Percentiles rank a stretch among this genome's conserved stretches.
Conservation (phyloP, 23 tunicate species). For the Oikopleura albicans region DNA sequence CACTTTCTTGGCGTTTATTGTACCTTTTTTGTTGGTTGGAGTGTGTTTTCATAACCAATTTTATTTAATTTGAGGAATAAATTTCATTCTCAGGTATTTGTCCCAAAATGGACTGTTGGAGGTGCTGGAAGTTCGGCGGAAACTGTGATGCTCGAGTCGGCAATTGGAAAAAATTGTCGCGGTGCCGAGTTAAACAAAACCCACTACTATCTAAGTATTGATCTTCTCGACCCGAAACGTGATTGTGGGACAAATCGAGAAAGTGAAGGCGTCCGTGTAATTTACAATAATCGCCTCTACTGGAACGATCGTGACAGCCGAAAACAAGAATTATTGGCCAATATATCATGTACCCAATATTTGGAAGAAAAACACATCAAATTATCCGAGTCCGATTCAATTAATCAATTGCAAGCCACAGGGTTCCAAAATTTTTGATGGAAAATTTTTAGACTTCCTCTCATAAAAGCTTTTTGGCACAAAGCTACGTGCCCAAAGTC, state of each 20-base stretch:
- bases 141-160: too few species aligned
- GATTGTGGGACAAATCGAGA: background rate
- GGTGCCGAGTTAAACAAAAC: background rate
- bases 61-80: too few species aligned
- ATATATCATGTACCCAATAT: background rate
- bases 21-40: too few species aligned
- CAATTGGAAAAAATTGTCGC: background rate
- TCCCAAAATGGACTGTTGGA: too few species aligned
- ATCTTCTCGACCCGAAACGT: background rate
- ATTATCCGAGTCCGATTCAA: background rate
- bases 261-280: background rate
- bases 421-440: too few species aligned
- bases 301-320: background rate
- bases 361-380: background rate
- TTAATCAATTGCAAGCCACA: background rate
- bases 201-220: background rate
- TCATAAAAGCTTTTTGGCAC: too few species aligned
- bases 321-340: background rate
- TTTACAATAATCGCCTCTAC: background rate
- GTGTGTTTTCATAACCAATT: too few species aligned
- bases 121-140: too few species aligned
- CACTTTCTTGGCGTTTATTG: too few species aligned
- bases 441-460: too few species aligned
- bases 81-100: too few species aligned
- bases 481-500: too few species aligned